Conservation (phyloP, 2,113 vertebrate species). For the Oreotragus oreotragus region DNA sequence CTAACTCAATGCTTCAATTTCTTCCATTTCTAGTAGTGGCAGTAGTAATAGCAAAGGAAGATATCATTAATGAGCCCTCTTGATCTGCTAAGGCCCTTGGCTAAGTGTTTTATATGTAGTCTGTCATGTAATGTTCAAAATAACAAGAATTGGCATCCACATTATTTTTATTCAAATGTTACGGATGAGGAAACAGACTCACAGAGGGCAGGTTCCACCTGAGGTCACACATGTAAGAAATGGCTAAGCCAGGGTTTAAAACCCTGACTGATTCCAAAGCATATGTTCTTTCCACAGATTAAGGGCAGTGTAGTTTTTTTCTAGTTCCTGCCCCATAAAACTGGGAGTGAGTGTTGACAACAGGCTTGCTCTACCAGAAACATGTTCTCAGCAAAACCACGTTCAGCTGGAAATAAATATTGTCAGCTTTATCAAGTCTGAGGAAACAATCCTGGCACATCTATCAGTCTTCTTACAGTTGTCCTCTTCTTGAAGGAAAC, state of each 20-base stretch:
- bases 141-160: neutral
- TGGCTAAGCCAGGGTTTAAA: neutral
- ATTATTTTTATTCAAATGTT: neutral
- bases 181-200: neutral
- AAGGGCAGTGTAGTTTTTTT: neutral
- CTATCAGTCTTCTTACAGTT: neutral
- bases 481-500: constrained; percentile 2
- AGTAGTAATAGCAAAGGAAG: neutral
- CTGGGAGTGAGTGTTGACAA: neutral
- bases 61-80: neutral
- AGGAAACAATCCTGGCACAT: neutral
- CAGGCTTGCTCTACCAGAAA: neutral
- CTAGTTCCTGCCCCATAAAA: neutral
- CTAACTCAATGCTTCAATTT: neutral
- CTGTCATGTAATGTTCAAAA: neutral
- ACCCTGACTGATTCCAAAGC: neutral
- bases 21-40: neutral
- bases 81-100: neutral
- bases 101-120: neutral
- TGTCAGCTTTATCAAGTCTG: neutral
- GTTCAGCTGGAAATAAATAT: neutral
- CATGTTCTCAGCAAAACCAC: neutral
- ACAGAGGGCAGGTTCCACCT: neutral
- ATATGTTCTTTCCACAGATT: neutral
- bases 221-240: neutral